A percentile compares a stretch with the other conserved stretches of the same genome.
These are phyloP conservation scores for Melanaphis sacchari DNA, from an alignment of 1,140 invertebrate species.

Conservation along the genomic window DNA sequence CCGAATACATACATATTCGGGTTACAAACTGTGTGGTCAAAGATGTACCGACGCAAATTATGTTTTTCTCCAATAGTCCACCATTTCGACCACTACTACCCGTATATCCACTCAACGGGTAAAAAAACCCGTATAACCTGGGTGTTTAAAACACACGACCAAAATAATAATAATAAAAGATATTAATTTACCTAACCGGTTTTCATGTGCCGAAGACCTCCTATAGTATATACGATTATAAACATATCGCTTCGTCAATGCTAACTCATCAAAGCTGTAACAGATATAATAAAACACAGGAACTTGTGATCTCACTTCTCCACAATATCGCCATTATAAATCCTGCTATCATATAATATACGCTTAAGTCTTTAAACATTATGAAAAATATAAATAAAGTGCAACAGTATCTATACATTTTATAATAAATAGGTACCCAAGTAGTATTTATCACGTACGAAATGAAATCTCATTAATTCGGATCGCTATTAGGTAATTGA, in stretches of 20 bases:
- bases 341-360: not conserved
- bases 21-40: constrained; percentile 47
- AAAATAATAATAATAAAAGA: constrained; percentile 41
- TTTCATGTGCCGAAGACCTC: not conserved
- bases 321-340: not conserved
- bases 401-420: not conserved
- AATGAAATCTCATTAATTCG: constrained; percentile 23
- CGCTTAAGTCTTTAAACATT: not conserved
- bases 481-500: constrained; percentile 43
- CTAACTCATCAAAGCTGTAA: not conserved
- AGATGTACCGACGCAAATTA: constrained; percentile 52
- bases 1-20: constrained; percentile 36
- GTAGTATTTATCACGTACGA: not conserved
- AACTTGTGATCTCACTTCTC: not conserved
- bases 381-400: not conserved
- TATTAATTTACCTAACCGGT: constrained; percentile 54
- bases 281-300: not conserved
- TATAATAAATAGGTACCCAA: not conserved
- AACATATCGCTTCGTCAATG: not conserved
- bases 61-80: constrained; percentile 26
- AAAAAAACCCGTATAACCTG: constrained; percentile 30
- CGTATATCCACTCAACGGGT: not conserved
- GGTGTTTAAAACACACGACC: constrained; percentile 12
- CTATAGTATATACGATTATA: not conserved
- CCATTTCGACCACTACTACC: not conserved